Evolutionary conservation across 2,888 invertebrate species (phyloP).

Genomic region (Galerucella pusilla): DNA sequence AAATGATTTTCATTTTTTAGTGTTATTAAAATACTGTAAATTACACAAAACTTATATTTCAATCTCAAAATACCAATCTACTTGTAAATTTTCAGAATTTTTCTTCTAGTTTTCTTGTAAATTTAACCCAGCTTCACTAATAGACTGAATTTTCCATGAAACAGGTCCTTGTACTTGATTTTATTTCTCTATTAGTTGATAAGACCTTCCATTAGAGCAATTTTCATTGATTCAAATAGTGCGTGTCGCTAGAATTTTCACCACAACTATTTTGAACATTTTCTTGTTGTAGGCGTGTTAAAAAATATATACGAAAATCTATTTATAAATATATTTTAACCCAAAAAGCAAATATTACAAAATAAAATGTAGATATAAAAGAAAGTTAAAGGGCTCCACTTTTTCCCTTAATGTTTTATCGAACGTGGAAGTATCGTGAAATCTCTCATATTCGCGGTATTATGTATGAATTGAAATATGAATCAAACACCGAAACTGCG

Average conservation of each 20-base stretch:
- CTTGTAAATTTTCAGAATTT: too few species aligned
- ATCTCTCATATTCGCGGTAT: constrained; percentile 8
- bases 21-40: too few species aligned
- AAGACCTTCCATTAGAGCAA: neutral
- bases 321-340: constrained; percentile 31
- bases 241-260: constrained; percentile 18
- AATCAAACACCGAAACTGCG: neutral
- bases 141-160: too few species aligned
- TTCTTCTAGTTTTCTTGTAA: too few species aligned
- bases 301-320: constrained; percentile 24
- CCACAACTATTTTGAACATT: neutral
- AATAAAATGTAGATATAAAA: constrained; percentile 8
- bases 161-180: neutral
- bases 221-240: constrained; percentile 14
- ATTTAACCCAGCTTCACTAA: too few species aligned
- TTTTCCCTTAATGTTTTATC: constrained; percentile 30
- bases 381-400: neutral
- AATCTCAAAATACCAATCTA: too few species aligned
- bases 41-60: too few species aligned
- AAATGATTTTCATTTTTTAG: too few species aligned
- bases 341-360: constrained; percentile 30
- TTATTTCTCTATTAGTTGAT: neutral
- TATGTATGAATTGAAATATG: constrained; percentile 7
- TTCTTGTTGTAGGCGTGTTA: constrained; percentile 6
- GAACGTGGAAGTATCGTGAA: constrained; percentile 24